A percentile compares a stretch with the other conserved stretches of the same genome.
Evolutionary conservation across 2,113 vertebrate genomes (phyloP).

Genomic region (Alligator sinensis): DNA sequence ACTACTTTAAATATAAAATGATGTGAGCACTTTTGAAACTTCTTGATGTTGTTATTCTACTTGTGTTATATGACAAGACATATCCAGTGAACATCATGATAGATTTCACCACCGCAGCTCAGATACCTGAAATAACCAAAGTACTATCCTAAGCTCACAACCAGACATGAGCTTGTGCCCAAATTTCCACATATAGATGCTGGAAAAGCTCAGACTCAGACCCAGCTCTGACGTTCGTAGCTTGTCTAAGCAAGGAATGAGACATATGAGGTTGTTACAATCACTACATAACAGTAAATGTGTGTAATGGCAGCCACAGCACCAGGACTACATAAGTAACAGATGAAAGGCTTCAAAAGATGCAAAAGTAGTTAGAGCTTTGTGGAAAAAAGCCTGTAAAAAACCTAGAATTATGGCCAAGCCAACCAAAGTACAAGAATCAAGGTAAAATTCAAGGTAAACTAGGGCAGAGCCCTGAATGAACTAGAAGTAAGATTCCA

Average conservation of each 20-base stretch:
- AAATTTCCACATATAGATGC: background rate
- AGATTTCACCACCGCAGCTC: background rate
- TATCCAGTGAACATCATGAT: background rate
- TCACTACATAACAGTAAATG: background rate
- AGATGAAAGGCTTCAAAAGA: background rate
- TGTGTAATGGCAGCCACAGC: background rate
- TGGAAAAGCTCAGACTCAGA: background rate
- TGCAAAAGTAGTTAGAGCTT: background rate
- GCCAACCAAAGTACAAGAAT: background rate
- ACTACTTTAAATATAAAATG: background rate
- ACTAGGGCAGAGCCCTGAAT: accelerated
- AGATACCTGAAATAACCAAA: background rate
- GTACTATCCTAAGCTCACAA: background rate
- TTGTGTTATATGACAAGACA: background rate
- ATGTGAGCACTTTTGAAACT: accelerated
- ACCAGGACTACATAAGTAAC: background rate
- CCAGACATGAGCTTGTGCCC: background rate
- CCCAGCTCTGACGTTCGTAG: accelerated
- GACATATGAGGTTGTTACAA: background rate
- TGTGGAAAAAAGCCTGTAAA: background rate
- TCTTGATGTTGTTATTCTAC: background rate
- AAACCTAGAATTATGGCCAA: background rate
- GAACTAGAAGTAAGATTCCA: background rate
- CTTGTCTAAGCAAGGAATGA: background rate
- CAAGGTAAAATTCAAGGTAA: background rate